A percentile compares a stretch with the other conserved stretches of the same genome.
Evolutionary conservation across 2,888 invertebrate genomes (phyloP).

Genomic region (Cryptocheilus praepositus): DNA sequence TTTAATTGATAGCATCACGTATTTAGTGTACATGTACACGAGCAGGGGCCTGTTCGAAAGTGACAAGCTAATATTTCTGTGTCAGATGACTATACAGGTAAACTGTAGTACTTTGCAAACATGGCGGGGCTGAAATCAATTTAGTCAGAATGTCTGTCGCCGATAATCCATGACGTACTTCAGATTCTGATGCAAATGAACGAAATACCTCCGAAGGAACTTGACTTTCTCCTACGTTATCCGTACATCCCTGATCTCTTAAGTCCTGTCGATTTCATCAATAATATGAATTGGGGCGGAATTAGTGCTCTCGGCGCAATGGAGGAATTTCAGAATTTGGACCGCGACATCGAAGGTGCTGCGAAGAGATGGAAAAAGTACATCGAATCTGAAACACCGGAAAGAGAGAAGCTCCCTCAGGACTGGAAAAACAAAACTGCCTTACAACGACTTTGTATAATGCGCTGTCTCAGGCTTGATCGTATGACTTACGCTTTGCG

Average conservation of each 20-base stretch:
- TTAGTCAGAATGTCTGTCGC: not conserved
- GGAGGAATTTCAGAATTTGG: slow-evolving; percentile 88
- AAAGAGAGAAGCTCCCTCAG: slow-evolving; percentile 94
- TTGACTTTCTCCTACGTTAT: slow-evolving; percentile 92
- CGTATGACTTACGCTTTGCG: slow-evolving; percentile 94
- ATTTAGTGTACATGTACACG: slow-evolving; percentile 90
- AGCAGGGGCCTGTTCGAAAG: slow-evolving; percentile 92
- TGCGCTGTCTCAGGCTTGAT: slow-evolving; percentile 93
- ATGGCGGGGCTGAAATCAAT: not conserved
- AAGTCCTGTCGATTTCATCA: slow-evolving; percentile 90
- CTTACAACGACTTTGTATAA: slow-evolving; percentile 92
- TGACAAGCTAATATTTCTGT: slow-evolving; percentile 93
- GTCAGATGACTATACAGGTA: slow-evolving; percentile 90
- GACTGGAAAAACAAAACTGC: slow-evolving; percentile 96
- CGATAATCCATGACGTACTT: not conserved
- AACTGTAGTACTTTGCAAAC: not conserved
- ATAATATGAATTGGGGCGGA: slow-evolving; percentile 87
- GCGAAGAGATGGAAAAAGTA: slow-evolving; percentile 95
- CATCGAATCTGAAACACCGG: slow-evolving; percentile 93
- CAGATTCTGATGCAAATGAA: slow-evolving; percentile 80
- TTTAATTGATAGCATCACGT: slow-evolving; percentile 91
- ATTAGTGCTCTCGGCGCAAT: slow-evolving; percentile 85
- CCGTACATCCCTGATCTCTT: slow-evolving; percentile 85
- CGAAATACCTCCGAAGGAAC: slow-evolving; percentile 84
- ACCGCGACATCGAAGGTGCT: slow-evolving; percentile 94